Base-by-base conservation (phyloP, 2,113 vertebrate genomes). In the Gulo gulo region DNA sequence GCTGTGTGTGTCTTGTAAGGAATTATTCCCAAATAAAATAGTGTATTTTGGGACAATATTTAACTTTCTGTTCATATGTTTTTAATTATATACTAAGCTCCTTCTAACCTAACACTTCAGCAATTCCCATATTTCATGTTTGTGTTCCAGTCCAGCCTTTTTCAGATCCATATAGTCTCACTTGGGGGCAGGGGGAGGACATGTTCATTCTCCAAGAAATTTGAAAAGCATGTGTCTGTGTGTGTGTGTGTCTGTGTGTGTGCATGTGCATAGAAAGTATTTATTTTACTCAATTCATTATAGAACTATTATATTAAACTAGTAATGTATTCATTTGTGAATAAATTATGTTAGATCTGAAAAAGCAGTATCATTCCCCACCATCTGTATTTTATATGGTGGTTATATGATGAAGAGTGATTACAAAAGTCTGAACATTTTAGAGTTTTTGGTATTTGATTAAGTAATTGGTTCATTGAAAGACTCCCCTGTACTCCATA, bases 91-190 rank as follows among this genome's bases (percentile, higher is more conserved):
- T 96, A 86, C 95, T 94, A 97, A 98, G 90, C 89, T 98, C 96
- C 86, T 98, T 88, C 98, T 98, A 98, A 88, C 95, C 98, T 98
- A 98, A 98, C 98, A 97, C 97, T 98, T 98, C 79, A 98, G 95
- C 97, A 97, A 98, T 98, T 97, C 81, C 97, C 80, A 71, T 98
- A 95, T 96, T 98, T 99, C 96, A 98, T 94, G 87, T 98, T 95
- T 96, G 95, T 97, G 97, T 97, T 98, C 57, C 94, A 97, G 55
- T 93, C 91, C 84, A 96, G 91, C 96, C 96, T 98, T 81, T 98
- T 98, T 84, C 95, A 97, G 93, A 97, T 93, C 79, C 85, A 57
- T 42, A 63, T 57, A 97, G 78, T 95, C 97, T 96, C 59, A 96
- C 55, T 96, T 65, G 94, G 84, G 59, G 96, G 80, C 55, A 93